Evolutionary conservation across 1,140 invertebrate genomes (phyloP), one percentile per base, ranked within the genome.

Genomic region (Danaus plexippus): DNA sequence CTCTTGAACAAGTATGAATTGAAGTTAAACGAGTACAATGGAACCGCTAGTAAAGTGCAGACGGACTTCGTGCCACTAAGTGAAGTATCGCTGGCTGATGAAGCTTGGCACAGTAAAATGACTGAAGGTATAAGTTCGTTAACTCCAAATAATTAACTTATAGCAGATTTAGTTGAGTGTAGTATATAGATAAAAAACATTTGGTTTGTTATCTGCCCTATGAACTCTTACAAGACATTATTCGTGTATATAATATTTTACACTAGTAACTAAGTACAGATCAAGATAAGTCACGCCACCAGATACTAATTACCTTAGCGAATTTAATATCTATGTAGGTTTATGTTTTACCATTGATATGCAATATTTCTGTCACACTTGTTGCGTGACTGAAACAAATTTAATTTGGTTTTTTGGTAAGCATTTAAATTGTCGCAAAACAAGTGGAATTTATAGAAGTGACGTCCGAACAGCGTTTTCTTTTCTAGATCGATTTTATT

Each of bases 21-120:
- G 15, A 89, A 89, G 58, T 64, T 91, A 11, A 85, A 81, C 15
- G 89, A 90, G 63, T 88, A 87, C 61, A 88, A 89, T 60, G 73
- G 64, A 9, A 85, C 76, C 54, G 57, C 61, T 4, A 77, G 59
- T 43, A 85, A 80, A 48, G 82, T 88, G 50, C 85, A 80, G 47
- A 83, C 82, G 3, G 87, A 88, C 54, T 77, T 87, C 43, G 76
- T 87, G 41, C 86, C 87, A 2, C 67, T 87, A 3, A 85, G 75
- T 56, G 82, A 88, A 51, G 84, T 87, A 9, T 73, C 86, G 0
- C 64, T 80, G 6, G 82, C 85, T 22, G 85, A 87, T 53, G 85
- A 87, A 52, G 85, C 85, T 0, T 87, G 85, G 85, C 85, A 87
- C 52, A 89, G 66, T 66, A 89, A 80, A 81, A 88, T 78, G 85